phyloP scores from a whole-genome alignment of 2,888 invertebrate genomes.

The Deilephila porcellus region DNA sequence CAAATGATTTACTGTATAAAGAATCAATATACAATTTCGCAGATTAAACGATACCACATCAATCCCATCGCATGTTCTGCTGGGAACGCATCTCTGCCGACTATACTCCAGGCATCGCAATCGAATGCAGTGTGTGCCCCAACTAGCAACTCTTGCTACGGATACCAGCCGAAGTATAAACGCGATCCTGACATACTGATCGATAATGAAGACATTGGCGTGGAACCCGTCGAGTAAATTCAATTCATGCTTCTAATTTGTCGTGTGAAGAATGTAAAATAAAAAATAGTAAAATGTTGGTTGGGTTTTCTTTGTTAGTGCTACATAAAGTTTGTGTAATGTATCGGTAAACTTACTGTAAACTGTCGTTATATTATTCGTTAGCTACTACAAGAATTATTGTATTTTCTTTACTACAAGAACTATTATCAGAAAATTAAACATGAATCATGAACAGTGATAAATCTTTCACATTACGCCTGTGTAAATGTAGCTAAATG shows the following conservation, averaged over 20 bases:
- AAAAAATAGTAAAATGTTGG: slow-evolving; percentile 6
- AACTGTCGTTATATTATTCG: no score
- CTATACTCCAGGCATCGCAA: slow-evolving; percentile 18
- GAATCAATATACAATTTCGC: slow-evolving; percentile 7
- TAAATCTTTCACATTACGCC: no score
- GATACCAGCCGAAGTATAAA: slow-evolving; percentile 56
- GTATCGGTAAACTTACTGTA: no score
- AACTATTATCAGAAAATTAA: no score
- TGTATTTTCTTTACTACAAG: no score
- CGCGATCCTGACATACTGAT: slow-evolving; percentile 63
- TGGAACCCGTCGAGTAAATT: slow-evolving; percentile 40
- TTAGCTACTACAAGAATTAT: no score
- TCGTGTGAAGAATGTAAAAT: not conserved
- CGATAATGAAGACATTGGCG: slow-evolving; percentile 55
- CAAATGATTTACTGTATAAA: not conserved
- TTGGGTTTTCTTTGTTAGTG: not conserved
- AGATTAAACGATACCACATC: slow-evolving; percentile 39
- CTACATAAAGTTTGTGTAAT: not conserved
- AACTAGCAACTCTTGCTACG: slow-evolving; percentile 26
- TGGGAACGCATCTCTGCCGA: slow-evolving; percentile 30
- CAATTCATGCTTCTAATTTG: not conserved
- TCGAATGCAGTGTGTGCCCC: slow-evolving; percentile 31
- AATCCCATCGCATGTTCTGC: slow-evolving; percentile 28
- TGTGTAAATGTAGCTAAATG: no score
- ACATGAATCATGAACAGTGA: no score